Base-by-base conservation (phyloP, 2,797 vertebrate genomes). In the Eutrigla gurnardus region DNA sequence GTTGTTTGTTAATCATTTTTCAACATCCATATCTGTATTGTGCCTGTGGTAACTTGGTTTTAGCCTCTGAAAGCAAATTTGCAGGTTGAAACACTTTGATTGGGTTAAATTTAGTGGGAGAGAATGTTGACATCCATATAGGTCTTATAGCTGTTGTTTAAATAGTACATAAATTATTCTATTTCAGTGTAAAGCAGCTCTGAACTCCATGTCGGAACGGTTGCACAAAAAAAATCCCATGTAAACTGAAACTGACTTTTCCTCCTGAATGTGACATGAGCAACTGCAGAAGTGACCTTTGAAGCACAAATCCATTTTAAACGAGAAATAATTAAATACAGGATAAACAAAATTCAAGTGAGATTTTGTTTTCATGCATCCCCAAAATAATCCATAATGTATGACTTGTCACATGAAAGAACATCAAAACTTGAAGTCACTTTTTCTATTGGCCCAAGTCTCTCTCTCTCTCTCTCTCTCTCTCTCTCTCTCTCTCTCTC, bases 341-440 rank as follows among this genome's bases (percentile, higher is more conserved):
- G 9, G 1, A 0, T 6, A 2, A 65, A 64, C 35, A 39, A 55
- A 61, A 53, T 46, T 52, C 49, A 45, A 6, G 6, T 14, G 63
- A 32, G 53, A 32, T 7, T 0, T n/a, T 57, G 12, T 57, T 62
- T 45, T 45, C 65, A 73, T 46, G 4, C 1, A 14, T 18, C 1
- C 9, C 13, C n/a, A 37, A 57, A 82, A 67, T 10, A 42, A 80
- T 70, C 58, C 17, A 53, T 59, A 65, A 74, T 59, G 14, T 54
- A 68, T 58, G 32, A 43, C 4, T 10, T 36, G 54, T 65, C 14
- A 0, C 46, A 54, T 17, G 10, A 57, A 80, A 50, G 9, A 64
- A 8, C 35, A 40, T 6, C 0, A 0, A 12, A 65, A 53, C 42
- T 69, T 36, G 39, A 45, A 49, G 33, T 75, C 49, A 63, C 58